These are phyloP conservation scores for Trilocha varians DNA, from an alignment of 2,888 invertebrate species.

Conservation along the genomic window DNA sequence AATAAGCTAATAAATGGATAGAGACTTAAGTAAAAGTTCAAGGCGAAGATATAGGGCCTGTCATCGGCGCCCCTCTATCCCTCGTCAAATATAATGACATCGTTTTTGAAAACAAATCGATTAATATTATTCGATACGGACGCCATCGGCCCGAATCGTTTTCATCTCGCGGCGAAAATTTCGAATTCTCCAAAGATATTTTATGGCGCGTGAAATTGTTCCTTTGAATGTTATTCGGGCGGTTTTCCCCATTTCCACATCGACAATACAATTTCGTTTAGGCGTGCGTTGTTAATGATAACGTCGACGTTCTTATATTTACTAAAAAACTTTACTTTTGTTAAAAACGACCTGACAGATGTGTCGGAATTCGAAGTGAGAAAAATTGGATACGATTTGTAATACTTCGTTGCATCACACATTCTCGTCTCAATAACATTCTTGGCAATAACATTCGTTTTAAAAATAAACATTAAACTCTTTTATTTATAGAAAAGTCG, in stretches of 20 bases:
- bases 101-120: conserved; percentile 64
- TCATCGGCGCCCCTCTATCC: conserved; percentile 43
- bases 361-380: neutral
- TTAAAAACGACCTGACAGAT: conserved; percentile 2
- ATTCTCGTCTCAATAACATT: neutral
- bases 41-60: conserved; percentile 32
- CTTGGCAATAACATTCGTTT: conserved; percentile 4
- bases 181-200: conserved; percentile 49
- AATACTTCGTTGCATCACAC: neutral
- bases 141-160: conserved; percentile 49
- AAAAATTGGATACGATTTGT: conserved; percentile 1
- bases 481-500: conserved; percentile 23
- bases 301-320: conserved; percentile 41
- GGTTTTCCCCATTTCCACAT: conserved; percentile 65
- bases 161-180: conserved; percentile 46
- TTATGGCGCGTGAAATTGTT: conserved; percentile 70
- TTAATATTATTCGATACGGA: conserved; percentile 67
- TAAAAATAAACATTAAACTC: conserved; percentile 2
- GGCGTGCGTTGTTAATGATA: conserved; percentile 51
- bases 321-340: conserved; percentile 14
- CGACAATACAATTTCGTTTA: conserved; percentile 55
- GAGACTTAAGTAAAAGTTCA: conserved; percentile 14
- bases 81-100: conserved; percentile 55
- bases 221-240: conserved; percentile 47
- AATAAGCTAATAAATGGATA: too few relatives aligned